Base-by-base conservation (phyloP, 2,888 invertebrate species). In the Gymnocheta viridis region DNA sequence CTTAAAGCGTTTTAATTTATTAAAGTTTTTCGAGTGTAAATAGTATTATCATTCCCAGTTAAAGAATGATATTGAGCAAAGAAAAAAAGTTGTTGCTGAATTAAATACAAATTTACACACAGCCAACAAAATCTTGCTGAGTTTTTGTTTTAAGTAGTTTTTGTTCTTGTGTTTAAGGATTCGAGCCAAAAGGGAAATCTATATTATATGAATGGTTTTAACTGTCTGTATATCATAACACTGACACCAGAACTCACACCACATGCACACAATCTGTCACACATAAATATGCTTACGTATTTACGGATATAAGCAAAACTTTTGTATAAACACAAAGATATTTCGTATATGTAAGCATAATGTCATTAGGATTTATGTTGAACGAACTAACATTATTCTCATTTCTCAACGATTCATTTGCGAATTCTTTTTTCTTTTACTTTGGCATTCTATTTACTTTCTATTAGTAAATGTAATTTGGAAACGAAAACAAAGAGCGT, bases 51-150 rank as follows among this genome's bases (percentile, higher is more conserved):
- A 17, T 58, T 24, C 19, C 62, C 38, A 29, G 54, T 54, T 22
- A 41, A 27, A 9, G 35, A 24, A 38, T 27, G 4, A 5, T 51
- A 38, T 35, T 51, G 14, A 3, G 49, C 27, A 74, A 74, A 51
- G n/a, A 72, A 44, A 60, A 60, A 47, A 24, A 17, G n/a, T 58
- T 7, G n/a, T n/a, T n/a, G n/a, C 54, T 29, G 41, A 38, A 74
- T 19, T 74, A 64, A 54, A 64, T 19, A 64, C 64, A 35, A 41
- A 60, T 29, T 38, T 17, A 69, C 47, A 62, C 22, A 64, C 12
- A 64, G 32, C 29, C 24, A 54, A 6, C 14, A 27, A 27, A 56
- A 56, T 56, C 29, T 10, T 32, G 56, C 32, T 56, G 56, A 32
- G 29, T 29, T 56, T 29, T 56, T 17, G 9, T 56, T 56, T 56